Conservation (phyloP, 2,888 invertebrate genomes). For the Agrenia bidenticulata region DNA sequence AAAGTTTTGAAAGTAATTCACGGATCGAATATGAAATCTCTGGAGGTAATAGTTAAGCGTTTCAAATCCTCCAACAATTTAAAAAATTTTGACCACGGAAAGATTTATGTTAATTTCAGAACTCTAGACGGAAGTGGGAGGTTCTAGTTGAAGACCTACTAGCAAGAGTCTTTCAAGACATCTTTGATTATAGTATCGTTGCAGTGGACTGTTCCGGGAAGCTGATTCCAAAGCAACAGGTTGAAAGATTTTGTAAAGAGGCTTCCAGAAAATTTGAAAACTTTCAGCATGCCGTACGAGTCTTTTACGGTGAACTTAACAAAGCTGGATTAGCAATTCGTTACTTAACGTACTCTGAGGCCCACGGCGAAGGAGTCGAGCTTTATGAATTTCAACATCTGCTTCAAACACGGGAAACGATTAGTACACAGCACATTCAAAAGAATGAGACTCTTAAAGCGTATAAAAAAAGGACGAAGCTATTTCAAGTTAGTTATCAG, state of each 20-base stretch:
- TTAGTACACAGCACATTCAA: conserved; percentile 21
- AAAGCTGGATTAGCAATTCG: neutral
- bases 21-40: neutral
- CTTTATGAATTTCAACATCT: conserved; percentile 29
- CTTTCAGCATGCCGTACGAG: neutral
- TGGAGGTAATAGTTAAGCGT: neutral
- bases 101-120: neutral
- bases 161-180: neutral
- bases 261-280: neutral
- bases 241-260: neutral
- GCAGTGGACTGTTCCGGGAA: neutral
- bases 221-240: neutral
- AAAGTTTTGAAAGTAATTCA: neutral
- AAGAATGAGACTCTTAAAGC: conserved; percentile 9
- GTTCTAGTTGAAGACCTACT: neutral
- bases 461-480: conserved; percentile 17
- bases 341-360: neutral
- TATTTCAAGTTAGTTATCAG: neutral
- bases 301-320: neutral
- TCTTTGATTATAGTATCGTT: neutral
- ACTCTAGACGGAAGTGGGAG: neutral
- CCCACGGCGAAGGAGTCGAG: conserved; percentile 25
- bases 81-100: too few species aligned
- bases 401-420: conserved; percentile 18
- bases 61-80: neutral